Evolutionary conservation across 2,113 vertebrate species (phyloP), one percentile per base, ranked within the genome.

Genomic region (Tragelaphus imberbis): DNA sequence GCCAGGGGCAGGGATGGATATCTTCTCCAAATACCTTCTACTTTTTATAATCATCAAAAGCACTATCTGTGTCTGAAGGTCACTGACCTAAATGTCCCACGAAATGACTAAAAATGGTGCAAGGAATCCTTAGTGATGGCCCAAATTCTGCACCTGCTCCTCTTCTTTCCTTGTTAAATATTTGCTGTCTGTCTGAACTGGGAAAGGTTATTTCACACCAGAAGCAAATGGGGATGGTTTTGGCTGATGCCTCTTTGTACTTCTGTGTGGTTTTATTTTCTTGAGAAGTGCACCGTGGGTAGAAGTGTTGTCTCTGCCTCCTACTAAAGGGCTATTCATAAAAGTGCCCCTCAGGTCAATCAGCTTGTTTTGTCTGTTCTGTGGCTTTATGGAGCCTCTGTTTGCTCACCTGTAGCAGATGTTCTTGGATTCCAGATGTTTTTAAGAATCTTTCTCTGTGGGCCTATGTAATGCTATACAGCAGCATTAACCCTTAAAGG

Each of bases 151-250:
- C 94, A 98, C 98, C 97, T 98, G 98, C 95, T 87, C 95, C 88
- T 96, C 90, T 98, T 71, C 86, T 82, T 82, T 96, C 87, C 28
- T 96, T 47, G 92, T 98, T 97, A 98, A 99, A 98, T 99, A 99
- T 99, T 99, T 99, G 98, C 98, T 97, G 98, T 98, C 99, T 99
- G 99, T 98, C 98, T 99, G 98, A 97, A 84, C 11, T 68, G 40
- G 97, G 90, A 97, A 91, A 91, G 93, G 94, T 3, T 91, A 88
- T 92, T 98, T 95, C 94, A 49, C 28, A 97, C 98, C n/a, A 59
- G 94, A 91, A 27, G 90, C 88, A 93, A 89, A 56, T 2, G 44
- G 44, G 84, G 90, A 55, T 49, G 93, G 97, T 97, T 95, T 85
- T n/a, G 86, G 86, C 94, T 0, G 21, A 63, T 93, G 80, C 23